phyloP scores from a whole-genome alignment of 1,140 invertebrate genomes.

The Notospermus geniculatus region DNA sequence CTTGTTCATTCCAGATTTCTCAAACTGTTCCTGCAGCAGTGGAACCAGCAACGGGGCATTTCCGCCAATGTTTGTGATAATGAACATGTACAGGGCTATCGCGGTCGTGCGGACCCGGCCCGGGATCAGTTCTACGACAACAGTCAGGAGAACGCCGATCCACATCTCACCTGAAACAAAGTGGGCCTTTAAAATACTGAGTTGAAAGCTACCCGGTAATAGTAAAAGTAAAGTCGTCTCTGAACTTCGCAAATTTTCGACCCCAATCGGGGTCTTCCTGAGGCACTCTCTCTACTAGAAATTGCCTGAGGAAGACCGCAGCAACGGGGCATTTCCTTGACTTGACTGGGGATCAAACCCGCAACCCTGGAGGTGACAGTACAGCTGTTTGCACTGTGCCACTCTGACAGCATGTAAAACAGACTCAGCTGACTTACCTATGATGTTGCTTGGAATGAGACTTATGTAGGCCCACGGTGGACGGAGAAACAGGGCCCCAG shows the following conservation, averaged over 20 bases:
- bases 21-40: conserved; percentile 34
- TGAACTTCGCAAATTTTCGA: too few species aligned
- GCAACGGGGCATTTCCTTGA: too few species aligned
- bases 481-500: conserved; percentile 80
- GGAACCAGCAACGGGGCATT: conserved; percentile 48
- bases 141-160: conserved; percentile 47
- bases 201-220: neutral
- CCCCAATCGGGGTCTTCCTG: too few species aligned
- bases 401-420: too few species aligned
- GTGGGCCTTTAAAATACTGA: too few species aligned
- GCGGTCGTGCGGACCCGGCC: conserved; percentile 39
- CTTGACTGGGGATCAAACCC: too few species aligned
- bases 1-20: conserved; percentile 24
- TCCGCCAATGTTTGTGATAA: conserved; percentile 54
- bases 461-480: conserved; percentile 75
- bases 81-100: conserved; percentile 51
- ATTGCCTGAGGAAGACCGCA: too few species aligned
- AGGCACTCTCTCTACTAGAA: too few species aligned
- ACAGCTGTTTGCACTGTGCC: too few species aligned
- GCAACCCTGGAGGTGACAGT: too few species aligned
- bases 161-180: conserved; percentile 52
- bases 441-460: conserved; percentile 51
- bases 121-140: conserved; percentile 49
- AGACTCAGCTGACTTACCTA: conserved; percentile 35
- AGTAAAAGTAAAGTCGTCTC: neutral